Evolutionary conservation across 2,888 invertebrate genomes (phyloP), one percentile per base, ranked within the genome.

Genomic region (Glaucopsyche alexis): DNA sequence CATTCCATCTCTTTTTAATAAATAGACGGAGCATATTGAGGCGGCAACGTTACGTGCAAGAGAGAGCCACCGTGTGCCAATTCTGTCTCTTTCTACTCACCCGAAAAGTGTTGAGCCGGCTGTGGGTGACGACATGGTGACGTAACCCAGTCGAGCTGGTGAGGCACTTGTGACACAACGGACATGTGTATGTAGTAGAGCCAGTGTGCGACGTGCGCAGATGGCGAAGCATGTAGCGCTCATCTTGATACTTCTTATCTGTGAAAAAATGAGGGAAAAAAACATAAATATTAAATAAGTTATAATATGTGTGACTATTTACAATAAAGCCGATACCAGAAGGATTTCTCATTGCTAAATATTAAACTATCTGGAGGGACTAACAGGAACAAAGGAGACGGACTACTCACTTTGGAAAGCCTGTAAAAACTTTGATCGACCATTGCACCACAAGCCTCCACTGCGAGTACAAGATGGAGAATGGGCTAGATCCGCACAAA

Each of bases 211-310:
- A 83, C 6, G 90, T 87, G 14, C 92, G 87, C 50, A 94, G 77
- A 79, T 94, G 94, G 0, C 94, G 90, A n/a, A 93, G 80, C 87
- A 94, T 90, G 81, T 91, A 93, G 16, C 92, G 90, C 78, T 91
- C 90, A 79, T 93, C 92, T 71, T 87, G 87, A 79, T 93, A 94
- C 72, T 81, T 84, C 77, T 85, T 87, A 29, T 86, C 91, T 91
- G 81, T 11, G 49, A 66, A 49, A 72, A 11, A 72, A 29, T 1
- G 3, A 29, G 0, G 29, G 4, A 29, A 29, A 29, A 29, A 29
- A 29, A 2, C 29, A 29, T 29, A n/a, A n/a, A n/a, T n/a, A n/a
- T 29, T 0, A 29, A 29, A 29, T 29, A 29, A 29, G 29, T 29
- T 29, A 29, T 29, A 29, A 29, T 29, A 29, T 29, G 29, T 29